phyloP scores from a whole-genome alignment of 2,888 invertebrate genomes.

The Stenodera caucasica region DNA sequence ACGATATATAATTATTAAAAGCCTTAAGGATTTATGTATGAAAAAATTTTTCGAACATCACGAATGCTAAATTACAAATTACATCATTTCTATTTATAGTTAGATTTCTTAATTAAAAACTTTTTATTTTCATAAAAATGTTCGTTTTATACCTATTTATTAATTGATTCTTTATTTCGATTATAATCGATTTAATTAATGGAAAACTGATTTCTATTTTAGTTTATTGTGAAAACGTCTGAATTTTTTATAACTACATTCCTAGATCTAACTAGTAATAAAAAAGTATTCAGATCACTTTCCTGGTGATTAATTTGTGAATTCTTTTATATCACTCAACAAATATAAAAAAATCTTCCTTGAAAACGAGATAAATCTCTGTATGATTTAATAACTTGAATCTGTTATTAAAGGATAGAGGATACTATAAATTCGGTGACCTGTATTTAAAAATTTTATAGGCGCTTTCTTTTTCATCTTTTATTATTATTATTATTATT shows the following conservation, averaged over 20 bases:
- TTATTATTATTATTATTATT: background rate
- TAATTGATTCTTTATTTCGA: background rate
- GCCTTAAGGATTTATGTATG: constrained; percentile 9
- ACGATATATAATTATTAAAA: constrained; percentile 13
- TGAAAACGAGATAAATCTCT: background rate
- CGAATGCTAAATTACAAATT: constrained; percentile 15
- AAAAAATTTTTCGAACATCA: constrained; percentile 13
- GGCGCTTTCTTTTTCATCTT: constrained; percentile 4
- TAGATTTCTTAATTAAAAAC: constrained; percentile 9
- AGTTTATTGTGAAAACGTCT: constrained; percentile 12
- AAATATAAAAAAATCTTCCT: background rate
- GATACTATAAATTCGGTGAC: constrained; percentile 7
- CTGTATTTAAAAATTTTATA: constrained; percentile 7
- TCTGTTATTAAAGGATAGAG: background rate
- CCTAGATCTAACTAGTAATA: background rate
- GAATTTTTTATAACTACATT: constrained; percentile 20
- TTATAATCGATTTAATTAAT: background rate
- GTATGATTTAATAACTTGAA: background rate
- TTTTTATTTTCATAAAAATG: background rate
- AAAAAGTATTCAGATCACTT: constrained; percentile 4
- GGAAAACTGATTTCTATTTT: constrained; percentile 7
- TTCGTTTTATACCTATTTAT: too few species aligned
- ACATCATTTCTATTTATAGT: constrained; percentile 23
- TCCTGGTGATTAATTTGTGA: background rate
- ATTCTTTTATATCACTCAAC: background rate